phyloP scores from a whole-genome alignment of 2,888 invertebrate genomes.

The Nycteola revayana region DNA sequence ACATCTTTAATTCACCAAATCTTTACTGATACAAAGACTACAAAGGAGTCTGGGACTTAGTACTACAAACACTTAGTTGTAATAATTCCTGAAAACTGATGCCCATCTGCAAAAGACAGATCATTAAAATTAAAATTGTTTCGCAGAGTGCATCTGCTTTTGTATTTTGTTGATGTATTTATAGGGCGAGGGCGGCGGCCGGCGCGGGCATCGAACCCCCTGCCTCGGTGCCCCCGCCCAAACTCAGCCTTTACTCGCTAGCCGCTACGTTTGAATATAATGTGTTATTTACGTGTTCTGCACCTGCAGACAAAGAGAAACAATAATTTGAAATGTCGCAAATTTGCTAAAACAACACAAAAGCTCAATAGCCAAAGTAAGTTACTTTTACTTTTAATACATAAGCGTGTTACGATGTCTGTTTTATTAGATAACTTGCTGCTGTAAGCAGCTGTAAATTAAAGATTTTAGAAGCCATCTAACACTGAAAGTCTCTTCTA shows the following conservation, averaged over 20 bases:
- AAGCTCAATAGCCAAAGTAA: no score
- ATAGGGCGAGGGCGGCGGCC: slow-evolving; percentile 56
- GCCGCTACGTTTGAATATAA: slow-evolving; percentile 16
- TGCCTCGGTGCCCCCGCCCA: slow-evolving; percentile 28
- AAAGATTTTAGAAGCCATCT: no score
- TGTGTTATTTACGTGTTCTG: slow-evolving; percentile 22
- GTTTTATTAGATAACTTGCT: no score
- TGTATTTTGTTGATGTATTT: slow-evolving; percentile 62
- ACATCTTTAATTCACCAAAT: no score
- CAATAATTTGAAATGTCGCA: background rate
- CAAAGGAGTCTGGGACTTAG: no score
- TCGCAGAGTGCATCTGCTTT: slow-evolving; percentile 59
- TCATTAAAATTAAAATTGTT: slow-evolving; percentile 53
- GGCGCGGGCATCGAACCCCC: slow-evolving; percentile 39
- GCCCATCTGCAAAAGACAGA: slow-evolving; percentile 48
- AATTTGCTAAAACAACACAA: no score
- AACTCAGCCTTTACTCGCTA: slow-evolving; percentile 21
- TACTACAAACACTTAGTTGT: slow-evolving; percentile 19
- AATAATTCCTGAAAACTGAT: slow-evolving; percentile 27
- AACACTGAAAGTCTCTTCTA: no score
- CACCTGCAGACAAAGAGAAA: slow-evolving; percentile 21
- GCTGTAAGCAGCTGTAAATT: no score
- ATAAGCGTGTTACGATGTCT: no score
- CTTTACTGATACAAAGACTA: no score
- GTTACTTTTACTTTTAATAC: no score